phyloP scores from a whole-genome alignment of 2,888 invertebrate genomes.

The Imbricaverruca yamaguchii region DNA sequence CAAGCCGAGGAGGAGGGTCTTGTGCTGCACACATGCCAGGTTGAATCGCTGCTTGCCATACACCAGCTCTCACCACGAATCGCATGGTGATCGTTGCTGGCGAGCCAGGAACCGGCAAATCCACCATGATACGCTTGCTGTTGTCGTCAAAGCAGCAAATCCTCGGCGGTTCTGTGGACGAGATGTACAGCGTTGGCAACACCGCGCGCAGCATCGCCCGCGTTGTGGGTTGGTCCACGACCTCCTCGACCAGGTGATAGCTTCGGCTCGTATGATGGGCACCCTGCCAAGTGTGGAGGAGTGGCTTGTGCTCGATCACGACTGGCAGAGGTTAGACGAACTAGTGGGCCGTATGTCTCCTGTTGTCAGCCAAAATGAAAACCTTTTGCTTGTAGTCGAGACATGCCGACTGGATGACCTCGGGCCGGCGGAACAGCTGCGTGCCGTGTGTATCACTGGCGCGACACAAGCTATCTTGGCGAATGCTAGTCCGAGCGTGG shows the following conservation, averaged over 20 bases:
- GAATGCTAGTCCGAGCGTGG: background rate
- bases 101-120: background rate
- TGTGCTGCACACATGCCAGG: background rate
- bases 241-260: background rate
- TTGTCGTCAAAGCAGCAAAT: background rate
- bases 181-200: background rate
- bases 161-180: background rate
- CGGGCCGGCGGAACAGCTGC: background rate
- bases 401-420: background rate
- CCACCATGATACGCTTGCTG: background rate
- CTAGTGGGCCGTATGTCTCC: background rate
- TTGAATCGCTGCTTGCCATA: background rate
- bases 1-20: conserved; percentile 7
- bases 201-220: background rate
- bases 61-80: background rate
- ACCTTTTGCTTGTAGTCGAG: background rate
- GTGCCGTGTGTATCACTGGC: background rate
- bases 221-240: background rate
- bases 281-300: background rate
- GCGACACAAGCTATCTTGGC: background rate
- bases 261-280: background rate
- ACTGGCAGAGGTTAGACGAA: background rate
- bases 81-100: background rate
- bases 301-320: conserved; percentile 10
- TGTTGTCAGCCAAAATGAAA: background rate